A percentile compares a stretch with the other conserved stretches of the same genome.
Evolutionary conservation across 2,888 invertebrate species (phyloP).

Genomic region (Rambutsinella grinnellia): DNA sequence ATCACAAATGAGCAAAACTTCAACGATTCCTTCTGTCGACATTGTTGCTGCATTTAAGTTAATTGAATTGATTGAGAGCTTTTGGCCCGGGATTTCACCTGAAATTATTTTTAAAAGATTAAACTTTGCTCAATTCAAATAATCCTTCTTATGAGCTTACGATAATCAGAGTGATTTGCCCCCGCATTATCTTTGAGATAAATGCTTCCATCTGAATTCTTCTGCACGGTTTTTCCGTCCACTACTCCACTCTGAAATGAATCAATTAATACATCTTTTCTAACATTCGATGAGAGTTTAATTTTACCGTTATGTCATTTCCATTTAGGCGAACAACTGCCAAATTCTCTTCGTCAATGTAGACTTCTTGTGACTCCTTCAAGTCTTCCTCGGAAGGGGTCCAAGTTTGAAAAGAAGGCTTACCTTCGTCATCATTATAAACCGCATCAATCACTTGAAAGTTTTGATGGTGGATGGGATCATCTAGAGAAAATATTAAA

Average conservation of each 20-base stretch:
- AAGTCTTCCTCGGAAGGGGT: constrained; percentile 16
- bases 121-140: no score
- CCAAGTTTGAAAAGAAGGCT: constrained; percentile 6
- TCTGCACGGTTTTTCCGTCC: not conserved
- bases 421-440: not conserved
- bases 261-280: not conserved
- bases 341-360: constrained; percentile 13
- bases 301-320: not conserved
- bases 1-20: constrained; percentile 45
- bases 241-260: constrained; percentile 1
- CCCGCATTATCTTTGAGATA: not conserved
- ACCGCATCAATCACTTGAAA: constrained; percentile 16
- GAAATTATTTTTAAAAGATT: no score
- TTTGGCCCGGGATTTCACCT: no score
- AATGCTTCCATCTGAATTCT: not conserved
- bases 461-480: constrained; percentile 11
- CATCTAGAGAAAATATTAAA: constrained; percentile 1
- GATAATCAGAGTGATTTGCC: constrained; percentile 3
- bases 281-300: not conserved
- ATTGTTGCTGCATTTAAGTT: no score
- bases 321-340: constrained; percentile 25
- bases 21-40: constrained; percentile 33
- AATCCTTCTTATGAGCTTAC: constrained; percentile 2
- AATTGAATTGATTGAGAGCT: no score
- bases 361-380: constrained; percentile 3